Evolutionary conservation across 2,888 invertebrate genomes (phyloP).

Genomic region (Drosophila subsilvestris): DNA sequence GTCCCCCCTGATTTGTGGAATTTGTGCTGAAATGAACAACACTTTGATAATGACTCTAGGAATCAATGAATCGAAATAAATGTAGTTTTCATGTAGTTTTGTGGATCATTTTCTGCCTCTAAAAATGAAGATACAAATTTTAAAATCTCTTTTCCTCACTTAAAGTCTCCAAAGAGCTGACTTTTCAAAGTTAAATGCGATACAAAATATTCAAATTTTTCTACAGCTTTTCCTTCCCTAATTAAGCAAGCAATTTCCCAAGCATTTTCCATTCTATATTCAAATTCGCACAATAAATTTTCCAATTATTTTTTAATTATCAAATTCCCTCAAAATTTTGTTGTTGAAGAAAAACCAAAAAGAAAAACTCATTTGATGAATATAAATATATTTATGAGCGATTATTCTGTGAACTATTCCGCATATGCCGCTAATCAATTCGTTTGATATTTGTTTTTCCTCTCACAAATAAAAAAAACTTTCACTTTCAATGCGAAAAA

Average conservation of each 20-base stretch:
- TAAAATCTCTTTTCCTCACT: background rate
- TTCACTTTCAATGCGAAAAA: conserved; percentile 59
- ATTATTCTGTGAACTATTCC: background rate
- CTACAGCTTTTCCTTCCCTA: background rate
- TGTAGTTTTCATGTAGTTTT: too few relatives aligned
- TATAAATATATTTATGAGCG: background rate
- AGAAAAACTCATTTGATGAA: background rate
- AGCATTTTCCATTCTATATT: background rate
- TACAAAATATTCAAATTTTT: background rate
- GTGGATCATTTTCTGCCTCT: too few relatives aligned
- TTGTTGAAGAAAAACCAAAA: background rate
- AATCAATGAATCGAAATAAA: too few relatives aligned
- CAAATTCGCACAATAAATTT: background rate
- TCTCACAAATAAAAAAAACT: conserved; percentile 35
- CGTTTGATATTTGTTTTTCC: conserved; percentile 2
- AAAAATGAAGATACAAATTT: too few relatives aligned
- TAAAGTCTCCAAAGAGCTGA: background rate
- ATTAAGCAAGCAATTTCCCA: background rate
- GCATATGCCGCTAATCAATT: background rate
- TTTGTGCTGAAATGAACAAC: too few relatives aligned
- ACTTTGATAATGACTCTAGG: too few relatives aligned
- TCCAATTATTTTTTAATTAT: background rate
- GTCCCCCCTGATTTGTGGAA: too few relatives aligned
- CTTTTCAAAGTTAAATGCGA: background rate
- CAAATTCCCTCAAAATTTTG: background rate